Evolutionary conservation across 2,113 vertebrate species (phyloP).

Genomic region (Ailuropoda melanoleuca): DNA sequence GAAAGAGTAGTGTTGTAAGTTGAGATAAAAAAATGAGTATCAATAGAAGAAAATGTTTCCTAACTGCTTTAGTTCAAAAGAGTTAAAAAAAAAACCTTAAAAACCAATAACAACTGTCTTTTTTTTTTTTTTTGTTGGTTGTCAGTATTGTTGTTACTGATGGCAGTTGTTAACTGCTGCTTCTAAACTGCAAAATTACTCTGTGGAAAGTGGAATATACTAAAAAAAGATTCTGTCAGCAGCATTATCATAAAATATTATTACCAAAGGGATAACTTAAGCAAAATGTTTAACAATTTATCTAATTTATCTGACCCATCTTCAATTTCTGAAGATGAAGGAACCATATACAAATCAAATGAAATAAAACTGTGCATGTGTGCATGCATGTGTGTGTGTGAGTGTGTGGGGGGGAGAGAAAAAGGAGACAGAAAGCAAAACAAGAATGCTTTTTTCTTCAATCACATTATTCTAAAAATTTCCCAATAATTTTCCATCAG

Average conservation of each 20-base stretch:
- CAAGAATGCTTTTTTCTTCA: not conserved
- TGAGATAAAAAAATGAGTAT: not conserved
- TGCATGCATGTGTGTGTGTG: not conserved
- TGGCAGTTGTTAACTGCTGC: not conserved
- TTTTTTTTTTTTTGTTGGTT: not conserved
- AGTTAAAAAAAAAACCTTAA: not conserved
- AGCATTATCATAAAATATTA: not conserved
- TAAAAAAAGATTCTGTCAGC: not conserved
- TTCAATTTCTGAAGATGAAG: slow-evolving; percentile 16
- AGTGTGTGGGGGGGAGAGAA: fast-evolving
- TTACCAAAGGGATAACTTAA: not conserved
- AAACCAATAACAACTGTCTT: not conserved
- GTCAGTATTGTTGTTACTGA: not conserved
- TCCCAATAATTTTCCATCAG: not conserved
- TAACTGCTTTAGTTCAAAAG: not conserved
- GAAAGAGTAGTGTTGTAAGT: not conserved
- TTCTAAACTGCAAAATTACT: not conserved
- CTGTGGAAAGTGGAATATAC: not conserved
- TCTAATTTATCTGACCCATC: not conserved
- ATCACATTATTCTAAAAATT: not conserved
- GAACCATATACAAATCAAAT: not conserved
- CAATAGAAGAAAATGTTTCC: not conserved
- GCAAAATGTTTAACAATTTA: not conserved
- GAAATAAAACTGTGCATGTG: not conserved
- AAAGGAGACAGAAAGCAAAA: not conserved